Evolutionary conservation across 2,888 invertebrate genomes (phyloP).

Genomic region (Phania funesta): DNA sequence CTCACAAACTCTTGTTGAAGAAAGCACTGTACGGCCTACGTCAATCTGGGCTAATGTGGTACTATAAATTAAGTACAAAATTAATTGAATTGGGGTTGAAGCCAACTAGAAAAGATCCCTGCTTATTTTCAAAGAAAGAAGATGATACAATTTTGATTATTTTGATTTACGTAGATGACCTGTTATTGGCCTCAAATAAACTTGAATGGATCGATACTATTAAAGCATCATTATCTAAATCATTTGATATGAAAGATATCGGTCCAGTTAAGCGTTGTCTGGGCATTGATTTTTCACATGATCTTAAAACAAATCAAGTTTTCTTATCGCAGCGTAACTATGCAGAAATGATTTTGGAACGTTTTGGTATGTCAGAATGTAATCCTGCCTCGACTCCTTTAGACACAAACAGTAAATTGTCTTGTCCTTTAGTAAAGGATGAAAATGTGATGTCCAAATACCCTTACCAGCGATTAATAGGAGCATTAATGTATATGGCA

Average conservation of each 20-base stretch:
- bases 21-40: slow-evolving; percentile 62
- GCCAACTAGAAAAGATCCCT: slow-evolving; percentile 58
- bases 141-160: slow-evolving; percentile 48
- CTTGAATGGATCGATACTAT: slow-evolving; percentile 35
- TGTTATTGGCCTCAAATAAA: slow-evolving; percentile 60
- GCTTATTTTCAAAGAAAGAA: slow-evolving; percentile 57
- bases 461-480: slow-evolving; percentile 66
- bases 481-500: slow-evolving; percentile 65
- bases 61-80: slow-evolving; percentile 48
- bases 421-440: slow-evolving; percentile 23
- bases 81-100: slow-evolving; percentile 57
- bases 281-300: slow-evolving; percentile 60
- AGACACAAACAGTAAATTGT: slow-evolving; percentile 46
- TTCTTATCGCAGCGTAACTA: slow-evolving; percentile 51
- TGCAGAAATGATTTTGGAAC: slow-evolving; percentile 53
- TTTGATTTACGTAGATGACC: slow-evolving; percentile 68
- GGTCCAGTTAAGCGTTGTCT: slow-evolving; percentile 62
- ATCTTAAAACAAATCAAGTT: slow-evolving; percentile 31
- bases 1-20: slow-evolving; percentile 29
- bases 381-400: slow-evolving; percentile 54
- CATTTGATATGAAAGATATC: slow-evolving; percentile 67
- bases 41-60: slow-evolving; percentile 61
- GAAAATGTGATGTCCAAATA: slow-evolving; percentile 47
- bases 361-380: slow-evolving; percentile 57
- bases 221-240: slow-evolving; percentile 44